A percentile compares a stretch with the other conserved stretches of the same genome.
phyloP scores from a whole-genome alignment of 2,888 invertebrate genomes.

The Leptopilina drosophilae region DNA sequence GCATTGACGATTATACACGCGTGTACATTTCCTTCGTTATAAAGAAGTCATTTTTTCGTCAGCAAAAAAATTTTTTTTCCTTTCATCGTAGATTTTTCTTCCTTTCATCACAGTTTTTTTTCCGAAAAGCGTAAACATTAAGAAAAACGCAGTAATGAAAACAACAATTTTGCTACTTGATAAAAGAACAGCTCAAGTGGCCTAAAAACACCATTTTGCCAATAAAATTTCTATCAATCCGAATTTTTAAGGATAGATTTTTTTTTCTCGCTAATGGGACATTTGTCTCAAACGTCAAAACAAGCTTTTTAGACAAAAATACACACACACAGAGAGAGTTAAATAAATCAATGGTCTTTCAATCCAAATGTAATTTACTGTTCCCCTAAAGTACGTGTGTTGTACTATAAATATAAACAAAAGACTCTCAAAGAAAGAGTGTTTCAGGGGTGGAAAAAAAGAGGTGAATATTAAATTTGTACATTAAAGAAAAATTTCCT shows the following conservation, averaged over 20 bases:
- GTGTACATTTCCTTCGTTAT: background rate
- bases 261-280: constrained; percentile 19
- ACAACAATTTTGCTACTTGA: too few species aligned
- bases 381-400: too few species aligned
- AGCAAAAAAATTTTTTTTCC: too few species aligned
- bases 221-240: background rate
- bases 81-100: too few species aligned
- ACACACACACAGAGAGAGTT: background rate
- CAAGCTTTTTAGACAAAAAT: background rate
- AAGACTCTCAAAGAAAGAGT: too few species aligned
- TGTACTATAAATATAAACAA: background rate
- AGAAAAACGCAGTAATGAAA: background rate
- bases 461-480: background rate
- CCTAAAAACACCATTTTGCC: too few species aligned
- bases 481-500: background rate
- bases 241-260: constrained; percentile 3
- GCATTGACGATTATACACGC: background rate
- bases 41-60: too few species aligned
- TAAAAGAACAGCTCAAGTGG: too few species aligned
- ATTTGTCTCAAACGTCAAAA: constrained; percentile 33
- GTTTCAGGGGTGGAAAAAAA: too few species aligned
- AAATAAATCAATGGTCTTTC: constrained; percentile 25
- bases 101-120: too few species aligned
- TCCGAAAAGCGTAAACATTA: background rate
- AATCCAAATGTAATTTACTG: background rate